Evolutionary conservation across 2,797 vertebrate species (phyloP), one percentile per base, ranked within the genome.

Genomic region (Hypotaenidia philippensis): DNA sequence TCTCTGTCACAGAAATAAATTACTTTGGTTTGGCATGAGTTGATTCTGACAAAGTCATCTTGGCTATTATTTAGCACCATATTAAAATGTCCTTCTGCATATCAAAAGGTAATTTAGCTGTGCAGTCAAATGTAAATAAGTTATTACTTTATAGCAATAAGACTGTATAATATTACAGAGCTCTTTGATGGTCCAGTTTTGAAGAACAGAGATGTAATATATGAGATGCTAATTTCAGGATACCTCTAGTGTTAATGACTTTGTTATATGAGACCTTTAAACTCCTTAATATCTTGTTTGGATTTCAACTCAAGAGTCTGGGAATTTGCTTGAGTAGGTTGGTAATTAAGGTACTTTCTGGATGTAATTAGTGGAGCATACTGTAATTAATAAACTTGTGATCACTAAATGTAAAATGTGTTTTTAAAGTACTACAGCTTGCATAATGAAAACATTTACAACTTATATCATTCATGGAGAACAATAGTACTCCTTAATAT

Each of bases 71-170:
- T 94, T 95, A 95, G 93, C 80, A 96, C 93, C 77, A 14, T 83
- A 81, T 94, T 94, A 93, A 95, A 86, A 91, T 71, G 91, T 86
- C n/a, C 61, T 86, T 91, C 53, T 83, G 83, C 69, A 52, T 93
- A 90, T 91, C 76, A 76, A 90, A 94, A 94, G 72, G 69, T 90
- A 95, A 94, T 97, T 96, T 94, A 88, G 74, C 76, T 96, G 94
- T 91, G 91, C 94, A 96, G 83, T 90, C 72, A 94, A 69, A 86
- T 86, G 93, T 91, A 94, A 93, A 80, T 92, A 93, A 87, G 38
- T 95, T 80, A 89, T 90, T 93, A 55, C 66, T 83, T 77, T 60
- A 32, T 89, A 56, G 32, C 75, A 74, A 21, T 57, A 89, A 77
- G 78, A 66, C 64, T 84, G 6, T 78, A 36, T 65, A 72, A 44